These are phyloP conservation scores for Trachelus iudaicus DNA, from an alignment of 2,888 invertebrate genomes.

Conservation along the genomic window DNA sequence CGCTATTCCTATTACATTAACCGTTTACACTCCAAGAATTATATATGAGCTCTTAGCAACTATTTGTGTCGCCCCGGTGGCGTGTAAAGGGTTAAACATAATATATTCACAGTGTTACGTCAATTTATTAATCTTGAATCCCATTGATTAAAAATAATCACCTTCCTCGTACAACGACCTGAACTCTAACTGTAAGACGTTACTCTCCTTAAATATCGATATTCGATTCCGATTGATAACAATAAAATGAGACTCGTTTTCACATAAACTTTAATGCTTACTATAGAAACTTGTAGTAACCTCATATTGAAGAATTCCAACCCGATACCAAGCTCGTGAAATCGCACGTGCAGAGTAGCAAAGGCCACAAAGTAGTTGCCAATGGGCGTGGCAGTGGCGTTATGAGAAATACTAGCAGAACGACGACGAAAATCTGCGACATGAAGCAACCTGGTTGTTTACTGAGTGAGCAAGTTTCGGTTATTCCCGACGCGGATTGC, in stretches of 20 bases:
- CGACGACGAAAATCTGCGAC: neutral
- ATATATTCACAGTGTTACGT: neutral
- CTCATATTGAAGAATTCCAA: neutral
- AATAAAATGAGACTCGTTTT: neutral
- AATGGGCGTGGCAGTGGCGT: neutral
- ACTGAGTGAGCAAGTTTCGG: neutral
- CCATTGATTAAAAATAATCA: neutral
- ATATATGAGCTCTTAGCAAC: too few relatives aligned
- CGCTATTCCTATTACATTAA: too few relatives aligned
- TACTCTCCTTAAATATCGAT: neutral
- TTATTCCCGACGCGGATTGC: constrained; percentile 20
- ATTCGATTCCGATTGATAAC: neutral
- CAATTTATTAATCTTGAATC: neutral
- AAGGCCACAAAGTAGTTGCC: neutral
- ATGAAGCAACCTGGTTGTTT: neutral
- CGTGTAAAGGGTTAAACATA: too few relatives aligned
- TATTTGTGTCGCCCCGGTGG: too few relatives aligned
- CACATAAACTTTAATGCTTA: neutral
- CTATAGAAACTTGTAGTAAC: neutral
- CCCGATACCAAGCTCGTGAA: neutral
- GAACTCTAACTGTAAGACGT: neutral
- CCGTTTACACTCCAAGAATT: too few relatives aligned
- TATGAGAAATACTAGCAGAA: neutral
- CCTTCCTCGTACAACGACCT: neutral
- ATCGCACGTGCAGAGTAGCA: neutral